These are phyloP conservation scores for Nomada flava DNA, from an alignment of 2,888 invertebrate genomes.

Conservation along the genomic window DNA sequence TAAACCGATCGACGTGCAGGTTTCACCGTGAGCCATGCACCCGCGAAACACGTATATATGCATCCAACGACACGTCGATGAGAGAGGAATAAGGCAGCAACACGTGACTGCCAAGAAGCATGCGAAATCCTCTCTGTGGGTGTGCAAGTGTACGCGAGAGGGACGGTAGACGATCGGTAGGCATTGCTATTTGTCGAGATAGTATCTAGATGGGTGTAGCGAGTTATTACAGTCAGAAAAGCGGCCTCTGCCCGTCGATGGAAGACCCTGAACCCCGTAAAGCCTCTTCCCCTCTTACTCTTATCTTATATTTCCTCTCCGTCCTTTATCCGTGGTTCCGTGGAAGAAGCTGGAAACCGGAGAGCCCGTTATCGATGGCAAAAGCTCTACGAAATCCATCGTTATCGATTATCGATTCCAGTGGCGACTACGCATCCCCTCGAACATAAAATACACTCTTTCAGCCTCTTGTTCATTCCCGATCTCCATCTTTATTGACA, in stretches of 20 bases:
- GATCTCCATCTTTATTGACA: slow-evolving; percentile 9
- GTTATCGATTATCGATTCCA: slow-evolving; percentile 67
- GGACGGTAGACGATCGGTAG: slow-evolving; percentile 72
- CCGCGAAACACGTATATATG: slow-evolving; percentile 24
- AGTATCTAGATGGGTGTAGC: slow-evolving; percentile 79
- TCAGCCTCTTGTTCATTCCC: not conserved
- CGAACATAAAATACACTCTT: slow-evolving; percentile 35
- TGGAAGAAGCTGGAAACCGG: slow-evolving; percentile 55
- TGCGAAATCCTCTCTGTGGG: slow-evolving; percentile 54
- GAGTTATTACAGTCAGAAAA: slow-evolving; percentile 80
- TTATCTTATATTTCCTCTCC: not conserved
- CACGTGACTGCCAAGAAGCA: slow-evolving; percentile 47
- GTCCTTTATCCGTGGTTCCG: slow-evolving; percentile 12
- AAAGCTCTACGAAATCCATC: slow-evolving; percentile 67
- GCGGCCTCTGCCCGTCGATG: slow-evolving; percentile 63
- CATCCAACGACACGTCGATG: slow-evolving; percentile 50
- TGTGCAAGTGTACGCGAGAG: slow-evolving; percentile 51
- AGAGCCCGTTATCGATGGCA: slow-evolving; percentile 62
- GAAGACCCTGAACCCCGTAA: slow-evolving; percentile 69
- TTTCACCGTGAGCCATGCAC: slow-evolving; percentile 42
- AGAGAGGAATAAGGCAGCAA: slow-evolving; percentile 44
- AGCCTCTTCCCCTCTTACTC: slow-evolving; percentile 32
- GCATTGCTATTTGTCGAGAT: slow-evolving; percentile 82
- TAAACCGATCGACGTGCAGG: slow-evolving; percentile 12
- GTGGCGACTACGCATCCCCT: slow-evolving; percentile 37